These are phyloP conservation scores for Periparus ater DNA, from an alignment of 2,797 vertebrate genomes.

Conservation along the genomic window DNA sequence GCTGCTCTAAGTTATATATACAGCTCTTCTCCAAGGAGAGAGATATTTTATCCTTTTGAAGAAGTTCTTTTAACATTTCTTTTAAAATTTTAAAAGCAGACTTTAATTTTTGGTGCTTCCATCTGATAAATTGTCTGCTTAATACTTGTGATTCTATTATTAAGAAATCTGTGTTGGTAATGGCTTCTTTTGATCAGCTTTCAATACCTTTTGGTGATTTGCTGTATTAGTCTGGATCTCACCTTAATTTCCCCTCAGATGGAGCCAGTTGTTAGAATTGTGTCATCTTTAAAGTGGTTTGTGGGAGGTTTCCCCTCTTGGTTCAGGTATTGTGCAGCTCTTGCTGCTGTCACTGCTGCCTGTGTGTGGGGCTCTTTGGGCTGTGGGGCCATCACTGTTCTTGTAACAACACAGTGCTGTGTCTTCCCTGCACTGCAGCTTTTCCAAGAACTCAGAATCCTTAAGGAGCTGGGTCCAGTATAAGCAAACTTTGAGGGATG, in stretches of 20 bases:
- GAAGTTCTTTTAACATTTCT: background rate
- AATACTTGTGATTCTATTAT: background rate
- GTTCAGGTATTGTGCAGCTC: background rate
- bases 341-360: background rate
- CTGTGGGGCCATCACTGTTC: background rate
- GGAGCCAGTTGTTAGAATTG: background rate
- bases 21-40: background rate
- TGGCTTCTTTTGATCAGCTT: background rate
- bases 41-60: background rate
- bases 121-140: background rate
- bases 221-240: background rate
- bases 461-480: background rate
- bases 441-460: background rate
- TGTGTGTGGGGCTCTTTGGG: background rate
- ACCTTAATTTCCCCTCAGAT: background rate
- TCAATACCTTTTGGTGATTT: background rate
- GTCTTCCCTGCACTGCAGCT: background rate
- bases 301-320: background rate
- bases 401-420: background rate
- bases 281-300: accelerated
- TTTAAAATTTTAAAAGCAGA: background rate
- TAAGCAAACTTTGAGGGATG: background rate
- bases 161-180: background rate
- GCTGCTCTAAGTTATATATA: background rate
- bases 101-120: background rate